These are phyloP conservation scores for Ramazzottius varieornatus DNA, from an alignment of 2,888 invertebrate species.

Conservation along the genomic window DNA sequence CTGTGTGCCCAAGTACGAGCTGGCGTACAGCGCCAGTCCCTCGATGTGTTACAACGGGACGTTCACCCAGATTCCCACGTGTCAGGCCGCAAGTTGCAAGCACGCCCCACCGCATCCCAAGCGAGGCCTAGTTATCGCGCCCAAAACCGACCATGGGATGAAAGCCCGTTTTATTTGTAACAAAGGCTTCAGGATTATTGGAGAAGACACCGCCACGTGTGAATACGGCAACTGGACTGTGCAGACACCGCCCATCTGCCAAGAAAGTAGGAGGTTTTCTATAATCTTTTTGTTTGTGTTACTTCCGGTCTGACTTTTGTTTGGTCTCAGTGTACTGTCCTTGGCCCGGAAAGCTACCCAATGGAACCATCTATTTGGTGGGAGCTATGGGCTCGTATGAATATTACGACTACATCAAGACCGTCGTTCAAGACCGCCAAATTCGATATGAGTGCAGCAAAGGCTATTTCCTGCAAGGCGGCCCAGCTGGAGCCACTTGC, in stretches of 20 bases:
- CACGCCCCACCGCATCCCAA: slow-evolving; percentile 53
- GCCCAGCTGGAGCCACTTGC: slow-evolving; percentile 67
- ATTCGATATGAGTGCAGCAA: slow-evolving; percentile 85
- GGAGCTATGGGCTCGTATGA: slow-evolving; percentile 88
- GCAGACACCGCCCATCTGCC: slow-evolving; percentile 54
- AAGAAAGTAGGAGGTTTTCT: slow-evolving; percentile 21
- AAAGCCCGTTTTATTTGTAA: slow-evolving; percentile 72
- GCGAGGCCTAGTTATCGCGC: slow-evolving; percentile 82
- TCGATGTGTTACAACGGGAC: slow-evolving; percentile 77
- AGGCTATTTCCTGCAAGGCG: slow-evolving; percentile 57
- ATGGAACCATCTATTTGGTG: slow-evolving; percentile 67
- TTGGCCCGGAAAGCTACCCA: slow-evolving; percentile 60
- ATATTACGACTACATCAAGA: slow-evolving; percentile 62
- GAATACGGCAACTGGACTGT: slow-evolving; percentile 85
- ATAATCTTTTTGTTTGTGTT: neutral
- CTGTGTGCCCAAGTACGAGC: slow-evolving; percentile 51
- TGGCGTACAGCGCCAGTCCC: slow-evolving; percentile 34
- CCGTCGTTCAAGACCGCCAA: slow-evolving; percentile 66
- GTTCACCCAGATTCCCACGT: slow-evolving; percentile 70
- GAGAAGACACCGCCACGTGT: slow-evolving; percentile 46
- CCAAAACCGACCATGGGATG: slow-evolving; percentile 89
- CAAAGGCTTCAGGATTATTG: slow-evolving; percentile 62
- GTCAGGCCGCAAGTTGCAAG: slow-evolving; percentile 47
- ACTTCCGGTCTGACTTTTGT: neutral
- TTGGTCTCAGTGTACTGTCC: slow-evolving; percentile 48